Evolutionary conservation across 2,888 invertebrate species (phyloP), one percentile per base, ranked within the genome.

Genomic region (Blera fallax): DNA sequence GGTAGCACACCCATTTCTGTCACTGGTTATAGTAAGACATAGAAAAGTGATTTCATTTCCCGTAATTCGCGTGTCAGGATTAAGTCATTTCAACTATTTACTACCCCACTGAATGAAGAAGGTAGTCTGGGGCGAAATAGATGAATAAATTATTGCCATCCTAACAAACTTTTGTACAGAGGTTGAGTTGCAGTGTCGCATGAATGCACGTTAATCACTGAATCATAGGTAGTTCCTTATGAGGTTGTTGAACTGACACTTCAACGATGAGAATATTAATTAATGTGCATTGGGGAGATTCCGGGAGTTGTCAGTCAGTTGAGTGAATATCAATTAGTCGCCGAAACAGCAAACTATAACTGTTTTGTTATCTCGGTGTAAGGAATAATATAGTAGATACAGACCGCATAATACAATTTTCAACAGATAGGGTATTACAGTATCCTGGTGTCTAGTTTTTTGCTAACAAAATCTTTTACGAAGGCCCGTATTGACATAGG

Each of bases 31-130:
- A 16, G 16, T 16, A 14, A 29, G 11, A n/a, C 10, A 40, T 21
- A 11, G 10, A 24, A 40, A 58, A 40, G 10, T 11, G 43, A 14
- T 48, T 64, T 64, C 4, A 14, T 48, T 64, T 64, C 4, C 6
- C 7, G 18, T 10, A 21, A 16, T 40, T 62, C 29, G 72, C 72
- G 60, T 72, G 72, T 27, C 10, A 50, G 37, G 29, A 60, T 72
- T 72, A 37, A 60, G 58, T 50, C 50, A 60, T 60, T 72, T 8
- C 34, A 24, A 8, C 18, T 27, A 18, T 50, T 45, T 24, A 45
- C 3, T 6, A 29, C 11, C 16, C n/a, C 21, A 45, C 7, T 52
- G 18, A 29, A 10, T 16, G 6, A 18, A 11, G 4, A 24, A 29
- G 21, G 16, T 16, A 45, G n/a, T 2, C 4, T 29, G 5, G 21